A percentile compares a stretch with the other conserved stretches of the same genome.
phyloP scores from a whole-genome alignment of 2,113 vertebrate genomes.

The Formicarius rufipectus region DNA sequence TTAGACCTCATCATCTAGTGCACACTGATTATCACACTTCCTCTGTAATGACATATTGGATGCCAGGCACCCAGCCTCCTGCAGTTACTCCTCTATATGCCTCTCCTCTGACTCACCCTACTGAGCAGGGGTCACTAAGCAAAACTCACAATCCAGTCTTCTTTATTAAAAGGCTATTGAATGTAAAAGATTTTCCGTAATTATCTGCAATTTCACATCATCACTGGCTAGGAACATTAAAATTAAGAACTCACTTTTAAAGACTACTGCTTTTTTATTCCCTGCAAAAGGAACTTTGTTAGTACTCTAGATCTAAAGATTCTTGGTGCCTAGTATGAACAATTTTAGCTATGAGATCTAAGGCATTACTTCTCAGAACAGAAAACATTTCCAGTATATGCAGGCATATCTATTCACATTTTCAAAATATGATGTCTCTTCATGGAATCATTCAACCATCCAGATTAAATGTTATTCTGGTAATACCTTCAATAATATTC shows the following conservation, averaged over 20 bases:
- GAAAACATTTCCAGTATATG: not conserved
- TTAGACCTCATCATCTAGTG: not conserved
- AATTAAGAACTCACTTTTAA: not conserved
- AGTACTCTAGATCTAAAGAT: not conserved
- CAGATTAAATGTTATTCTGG: not conserved
- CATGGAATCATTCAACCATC: not conserved
- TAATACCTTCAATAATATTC: not conserved
- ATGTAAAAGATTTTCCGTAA: not conserved
- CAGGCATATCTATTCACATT: not conserved
- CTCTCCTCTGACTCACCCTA: not conserved
- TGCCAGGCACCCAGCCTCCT: not conserved
- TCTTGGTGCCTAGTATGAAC: not conserved
- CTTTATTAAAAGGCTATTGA: not conserved
- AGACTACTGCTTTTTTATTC: accelerated
- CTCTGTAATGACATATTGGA: not conserved
- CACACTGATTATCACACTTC: not conserved
- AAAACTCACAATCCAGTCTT: not conserved
- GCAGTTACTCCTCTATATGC: not conserved
- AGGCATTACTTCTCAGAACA: not conserved
- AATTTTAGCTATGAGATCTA: not conserved
- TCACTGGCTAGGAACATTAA: not conserved
- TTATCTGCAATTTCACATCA: not conserved
- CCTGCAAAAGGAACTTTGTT: not conserved
- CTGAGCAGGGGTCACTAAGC: not conserved
- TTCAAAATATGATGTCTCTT: not conserved